phyloP scores from a whole-genome alignment of 2,113 vertebrate genomes.

The Erythrocercus mccallii region DNA sequence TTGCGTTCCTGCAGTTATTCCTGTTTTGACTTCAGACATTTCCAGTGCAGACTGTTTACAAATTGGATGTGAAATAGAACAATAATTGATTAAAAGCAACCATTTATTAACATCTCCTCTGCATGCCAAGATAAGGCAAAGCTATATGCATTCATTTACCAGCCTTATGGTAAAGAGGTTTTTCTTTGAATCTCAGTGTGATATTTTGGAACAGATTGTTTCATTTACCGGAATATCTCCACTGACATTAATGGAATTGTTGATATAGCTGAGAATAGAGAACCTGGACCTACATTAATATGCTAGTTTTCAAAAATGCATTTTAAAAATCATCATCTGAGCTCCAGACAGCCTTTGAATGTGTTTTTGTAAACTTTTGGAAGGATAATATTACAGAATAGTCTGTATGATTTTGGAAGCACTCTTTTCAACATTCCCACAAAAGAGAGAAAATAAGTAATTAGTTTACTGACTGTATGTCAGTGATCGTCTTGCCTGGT shows the following conservation, averaged over 20 bases:
- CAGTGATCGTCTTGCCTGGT: background rate
- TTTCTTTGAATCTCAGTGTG: background rate
- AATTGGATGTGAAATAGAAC: background rate
- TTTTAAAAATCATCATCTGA: slow-evolving; percentile 2
- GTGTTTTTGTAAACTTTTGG: slow-evolving; percentile 35
- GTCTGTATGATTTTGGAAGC: slow-evolving; percentile 20
- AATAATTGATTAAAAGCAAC: background rate
- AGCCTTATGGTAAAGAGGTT: background rate
- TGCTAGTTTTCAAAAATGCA: background rate
- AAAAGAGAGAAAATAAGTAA: background rate
- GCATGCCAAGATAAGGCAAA: background rate
- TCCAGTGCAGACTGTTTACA: slow-evolving; percentile 3
- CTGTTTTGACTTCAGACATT: slow-evolving; percentile 40
- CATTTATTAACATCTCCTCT: background rate
- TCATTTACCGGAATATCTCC: slow-evolving; percentile 1
- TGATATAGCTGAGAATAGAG: slow-evolving; percentile 12
- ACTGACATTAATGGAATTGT: background rate
- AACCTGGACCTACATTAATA: background rate
- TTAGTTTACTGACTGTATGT: background rate
- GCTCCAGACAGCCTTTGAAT: background rate
- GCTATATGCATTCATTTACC: background rate
- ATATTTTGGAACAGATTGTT: slow-evolving; percentile 1
- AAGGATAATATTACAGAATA: slow-evolving; percentile 36
- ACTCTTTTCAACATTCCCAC: background rate
- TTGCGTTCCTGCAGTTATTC: slow-evolving; percentile 11